Percentiles rank a stretch among this genome's conserved stretches.
phyloP scores from a whole-genome alignment of 2,888 invertebrate genomes.

The Ectropis crepuscularia region DNA sequence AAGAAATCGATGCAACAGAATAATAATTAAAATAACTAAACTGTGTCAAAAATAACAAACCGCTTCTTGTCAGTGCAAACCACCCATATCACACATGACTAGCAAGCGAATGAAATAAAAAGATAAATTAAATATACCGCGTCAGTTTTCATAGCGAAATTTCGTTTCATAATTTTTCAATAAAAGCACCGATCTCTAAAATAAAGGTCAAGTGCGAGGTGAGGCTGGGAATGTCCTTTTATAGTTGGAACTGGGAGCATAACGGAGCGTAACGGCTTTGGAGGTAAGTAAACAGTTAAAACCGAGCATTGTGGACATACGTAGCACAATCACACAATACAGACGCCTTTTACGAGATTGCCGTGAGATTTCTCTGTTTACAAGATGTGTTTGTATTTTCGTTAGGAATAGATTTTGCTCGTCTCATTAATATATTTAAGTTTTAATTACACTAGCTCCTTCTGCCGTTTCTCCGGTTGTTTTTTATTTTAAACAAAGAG shows the following conservation, averaged over 20 bases:
- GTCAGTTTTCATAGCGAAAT: background rate
- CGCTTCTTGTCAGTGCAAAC: no score
- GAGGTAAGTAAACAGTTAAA: constrained; percentile 39
- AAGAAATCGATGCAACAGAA: no score
- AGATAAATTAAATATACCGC: no score
- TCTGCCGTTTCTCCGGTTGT: no score
- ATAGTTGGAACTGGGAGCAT: constrained; percentile 41
- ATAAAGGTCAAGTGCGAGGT: constrained; percentile 54
- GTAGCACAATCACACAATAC: constrained; percentile 19
- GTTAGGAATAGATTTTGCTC: no score
- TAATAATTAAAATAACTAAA: no score
- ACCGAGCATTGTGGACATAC: constrained; percentile 18
- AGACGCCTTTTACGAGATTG: constrained; percentile 21
- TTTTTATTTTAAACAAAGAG: no score
- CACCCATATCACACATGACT: no score
- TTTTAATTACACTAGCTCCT: no score
- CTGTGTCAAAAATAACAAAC: no score
- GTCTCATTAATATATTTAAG: no score
- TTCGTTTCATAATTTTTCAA: background rate
- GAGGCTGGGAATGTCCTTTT: constrained; percentile 52
- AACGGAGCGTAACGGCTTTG: constrained; percentile 36
- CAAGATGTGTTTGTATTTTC: background rate
- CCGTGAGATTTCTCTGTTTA: constrained; percentile 17
- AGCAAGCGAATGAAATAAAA: no score
- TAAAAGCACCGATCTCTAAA: constrained; percentile 10